phyloP scores from a whole-genome alignment of 2,113 vertebrate genomes.

The Pantherophis guttatus region DNA sequence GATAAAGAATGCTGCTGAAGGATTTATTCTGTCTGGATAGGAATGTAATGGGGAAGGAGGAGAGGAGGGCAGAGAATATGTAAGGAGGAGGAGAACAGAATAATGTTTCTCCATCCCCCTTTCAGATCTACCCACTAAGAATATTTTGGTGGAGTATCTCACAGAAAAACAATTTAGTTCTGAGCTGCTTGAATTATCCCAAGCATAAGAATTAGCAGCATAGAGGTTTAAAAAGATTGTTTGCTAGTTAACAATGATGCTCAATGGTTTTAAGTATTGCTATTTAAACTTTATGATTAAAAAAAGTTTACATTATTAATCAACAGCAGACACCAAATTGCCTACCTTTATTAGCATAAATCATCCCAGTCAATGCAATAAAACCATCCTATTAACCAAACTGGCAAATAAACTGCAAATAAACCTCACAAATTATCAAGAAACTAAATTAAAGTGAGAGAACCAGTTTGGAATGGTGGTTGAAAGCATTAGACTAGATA shows the following conservation, averaged over 20 bases:
- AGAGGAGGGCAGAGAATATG: neutral
- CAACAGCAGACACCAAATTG: neutral
- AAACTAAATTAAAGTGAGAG: neutral
- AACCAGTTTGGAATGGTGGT: neutral
- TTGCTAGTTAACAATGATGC: neutral
- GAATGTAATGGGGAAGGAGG: constrained; percentile 54
- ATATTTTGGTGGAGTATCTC: constrained; percentile 45
- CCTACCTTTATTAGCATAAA: neutral
- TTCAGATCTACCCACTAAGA: constrained; percentile 40
- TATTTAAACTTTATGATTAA: neutral
- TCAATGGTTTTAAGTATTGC: neutral
- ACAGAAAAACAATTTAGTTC: constrained; percentile 27
- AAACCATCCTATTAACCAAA: neutral
- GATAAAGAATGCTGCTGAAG: constrained; percentile 60
- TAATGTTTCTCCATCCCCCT: constrained; percentile 46
- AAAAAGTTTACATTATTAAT: neutral
- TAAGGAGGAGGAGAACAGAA: constrained; percentile 31
- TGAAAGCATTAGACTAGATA: neutral
- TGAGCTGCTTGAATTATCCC: constrained; percentile 14
- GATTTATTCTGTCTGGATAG: constrained; percentile 65
- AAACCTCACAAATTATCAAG: neutral
- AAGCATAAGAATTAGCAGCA: neutral
- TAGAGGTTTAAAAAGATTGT: neutral
- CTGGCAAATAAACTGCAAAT: neutral
- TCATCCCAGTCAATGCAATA: neutral